These are phyloP conservation scores for Pavo muticus DNA, from an alignment of 2,113 vertebrate species.

Conservation along the genomic window DNA sequence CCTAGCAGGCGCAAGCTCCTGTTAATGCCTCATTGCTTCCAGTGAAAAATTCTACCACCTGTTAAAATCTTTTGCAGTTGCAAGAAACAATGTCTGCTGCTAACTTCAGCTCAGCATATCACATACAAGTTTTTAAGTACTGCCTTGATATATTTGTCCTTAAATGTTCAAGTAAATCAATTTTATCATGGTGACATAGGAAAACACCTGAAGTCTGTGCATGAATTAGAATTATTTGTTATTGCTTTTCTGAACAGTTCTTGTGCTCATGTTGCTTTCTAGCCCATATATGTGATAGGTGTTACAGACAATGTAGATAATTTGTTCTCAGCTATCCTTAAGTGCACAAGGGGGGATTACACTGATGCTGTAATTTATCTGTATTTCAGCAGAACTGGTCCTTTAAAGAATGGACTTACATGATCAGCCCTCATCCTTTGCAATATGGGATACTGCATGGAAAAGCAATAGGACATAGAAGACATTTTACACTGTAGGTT, in stretches of 20 bases:
- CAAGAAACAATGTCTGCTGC: background rate
- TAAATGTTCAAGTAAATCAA: background rate
- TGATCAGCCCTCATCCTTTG: background rate
- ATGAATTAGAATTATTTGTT: background rate
- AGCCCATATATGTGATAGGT: fast-evolving
- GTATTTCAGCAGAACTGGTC: background rate
- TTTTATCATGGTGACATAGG: background rate
- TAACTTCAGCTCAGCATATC: background rate
- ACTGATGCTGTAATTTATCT: background rate
- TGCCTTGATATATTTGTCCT: background rate
- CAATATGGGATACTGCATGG: background rate
- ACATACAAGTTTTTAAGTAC: background rate
- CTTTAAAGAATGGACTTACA: background rate
- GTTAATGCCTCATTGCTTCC: background rate
- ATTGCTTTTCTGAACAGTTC: background rate
- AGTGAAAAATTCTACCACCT: background rate
- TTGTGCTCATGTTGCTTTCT: background rate
- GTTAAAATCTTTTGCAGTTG: background rate
- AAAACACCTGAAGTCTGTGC: background rate
- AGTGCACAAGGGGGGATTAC: background rate
- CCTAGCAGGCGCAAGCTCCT: background rate
- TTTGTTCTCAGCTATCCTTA: background rate
- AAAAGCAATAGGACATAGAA: background rate
- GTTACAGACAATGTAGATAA: background rate
- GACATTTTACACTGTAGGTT: background rate